Base-by-base conservation (phyloP, 2,113 vertebrate species). In the Hydrolagus affinis region DNA sequence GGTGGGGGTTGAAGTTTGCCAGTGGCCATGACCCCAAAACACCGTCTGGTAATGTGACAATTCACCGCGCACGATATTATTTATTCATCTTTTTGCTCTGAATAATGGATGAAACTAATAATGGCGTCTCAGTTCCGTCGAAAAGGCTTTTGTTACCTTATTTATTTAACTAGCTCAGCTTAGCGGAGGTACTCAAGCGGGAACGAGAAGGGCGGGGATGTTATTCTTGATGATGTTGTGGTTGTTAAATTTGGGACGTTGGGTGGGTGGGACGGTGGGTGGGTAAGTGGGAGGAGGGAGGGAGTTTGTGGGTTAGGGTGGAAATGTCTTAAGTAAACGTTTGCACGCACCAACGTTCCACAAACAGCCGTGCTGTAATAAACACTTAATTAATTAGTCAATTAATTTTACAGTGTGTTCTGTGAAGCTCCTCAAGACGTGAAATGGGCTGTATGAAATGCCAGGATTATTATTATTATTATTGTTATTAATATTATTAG, bases 81-180 rank as follows among this genome's bases (percentile, higher is more conserved):
- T 90, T 89, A 88, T 88, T 89, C 59, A 89, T 88, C 85, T 89
- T 57, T 11, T 57, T 11, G 70, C 83, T 86, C 72, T 88, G 83
- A 90, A 90, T 90, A 88, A 90, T 87, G 11, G 86, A 89, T 87
- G 32, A 11, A 86, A 25, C 14, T 87, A 85, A 88, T 56, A 64
- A 86, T 86, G 88, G 44, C 56, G 10, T 15, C 86, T 28, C 86
- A 75, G 70, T 85, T 76, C 21, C 64, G 87, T 59, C 44, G n/a
- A 32, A 87, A 85, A 88, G 25, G 8, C 0, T 88, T n/a, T 86
- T 68, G 86, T 87, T 87, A 85, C 32, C 12, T 25, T 85, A 85
- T 44, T 86, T 73, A 70, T n/a, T 44, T 44, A 6, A 44, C 44
- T 6, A 44, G 44, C 44, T 44, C 14, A 32, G 62, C 62, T 32